phyloP scores from a whole-genome alignment of 2,113 vertebrate genomes.

The Danionella cerebrum region DNA sequence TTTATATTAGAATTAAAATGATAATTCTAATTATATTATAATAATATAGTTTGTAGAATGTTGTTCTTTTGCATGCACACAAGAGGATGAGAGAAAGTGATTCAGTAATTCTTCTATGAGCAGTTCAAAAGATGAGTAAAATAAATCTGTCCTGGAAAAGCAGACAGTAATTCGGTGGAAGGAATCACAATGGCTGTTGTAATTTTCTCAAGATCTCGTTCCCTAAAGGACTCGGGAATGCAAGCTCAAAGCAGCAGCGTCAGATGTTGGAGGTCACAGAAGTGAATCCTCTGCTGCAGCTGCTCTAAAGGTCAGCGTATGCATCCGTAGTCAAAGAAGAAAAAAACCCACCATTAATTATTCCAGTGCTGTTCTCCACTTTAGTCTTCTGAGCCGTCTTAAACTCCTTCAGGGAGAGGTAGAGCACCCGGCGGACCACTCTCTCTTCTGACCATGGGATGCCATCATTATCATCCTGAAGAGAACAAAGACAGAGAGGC shows the following conservation, averaged over 20 bases:
- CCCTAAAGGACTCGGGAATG: not conserved
- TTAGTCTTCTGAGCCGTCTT: slow-evolving; percentile 85
- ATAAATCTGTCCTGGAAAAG: too few species aligned
- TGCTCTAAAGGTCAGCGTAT: slow-evolving; percentile 26
- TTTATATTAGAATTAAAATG: too few species aligned
- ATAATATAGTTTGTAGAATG: too few species aligned
- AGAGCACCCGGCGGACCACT: slow-evolving; percentile 84
- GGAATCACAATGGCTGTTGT: not conserved
- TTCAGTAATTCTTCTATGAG: too few species aligned
- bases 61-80: too few species aligned
- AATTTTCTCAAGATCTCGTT: not conserved
- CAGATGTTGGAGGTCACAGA: not conserved
- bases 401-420: slow-evolving; percentile 85
- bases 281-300: not conserved
- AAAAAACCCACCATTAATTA: slow-evolving; percentile 76
- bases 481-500: not conserved
- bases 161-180: too few species aligned
- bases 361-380: slow-evolving; percentile 76
- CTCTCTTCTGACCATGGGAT: slow-evolving; percentile 89
- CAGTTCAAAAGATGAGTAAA: too few species aligned
- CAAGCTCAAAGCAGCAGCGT: not conserved
- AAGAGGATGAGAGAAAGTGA: too few species aligned
- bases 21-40: too few species aligned
- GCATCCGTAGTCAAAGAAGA: not conserved
- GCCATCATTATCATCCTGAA: slow-evolving; percentile 83